Conservation (phyloP, 2,888 invertebrate genomes). For the Brachynemurus nebulosus region DNA sequence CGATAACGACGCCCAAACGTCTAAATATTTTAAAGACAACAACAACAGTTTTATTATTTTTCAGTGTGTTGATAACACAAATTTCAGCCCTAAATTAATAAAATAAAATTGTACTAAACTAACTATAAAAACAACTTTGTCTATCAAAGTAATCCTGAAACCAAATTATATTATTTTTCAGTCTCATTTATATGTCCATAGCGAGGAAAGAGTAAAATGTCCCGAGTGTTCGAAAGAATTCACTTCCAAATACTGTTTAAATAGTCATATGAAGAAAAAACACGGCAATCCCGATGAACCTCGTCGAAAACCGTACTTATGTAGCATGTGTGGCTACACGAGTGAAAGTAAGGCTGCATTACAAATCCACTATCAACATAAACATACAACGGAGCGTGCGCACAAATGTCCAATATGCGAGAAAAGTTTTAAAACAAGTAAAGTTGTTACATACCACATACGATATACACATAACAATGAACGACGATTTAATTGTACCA, state of each 20-base stretch:
- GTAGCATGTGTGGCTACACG: not conserved
- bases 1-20: too few species aligned
- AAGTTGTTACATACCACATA: not conserved
- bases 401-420: not conserved
- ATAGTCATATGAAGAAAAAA: not conserved
- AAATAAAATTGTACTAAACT: too few species aligned
- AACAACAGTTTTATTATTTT: too few species aligned
- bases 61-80: too few species aligned
- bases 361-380: not conserved
- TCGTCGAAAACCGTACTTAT: not conserved
- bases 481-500: not conserved
- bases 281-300: not conserved
- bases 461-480: not conserved
- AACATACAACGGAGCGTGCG: not conserved
- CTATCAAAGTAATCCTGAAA: too few species aligned
- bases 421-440: not conserved
- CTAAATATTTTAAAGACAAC: too few species aligned
- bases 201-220: not conserved
- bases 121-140: too few species aligned
- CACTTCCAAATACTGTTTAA: not conserved
- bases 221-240: not conserved
- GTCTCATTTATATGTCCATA: not conserved
- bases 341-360: not conserved
- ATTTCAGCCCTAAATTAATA: too few species aligned
- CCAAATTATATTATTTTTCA: too few species aligned